Base-by-base conservation (phyloP, 2,797 vertebrate genomes). In the Periparus ater region DNA sequence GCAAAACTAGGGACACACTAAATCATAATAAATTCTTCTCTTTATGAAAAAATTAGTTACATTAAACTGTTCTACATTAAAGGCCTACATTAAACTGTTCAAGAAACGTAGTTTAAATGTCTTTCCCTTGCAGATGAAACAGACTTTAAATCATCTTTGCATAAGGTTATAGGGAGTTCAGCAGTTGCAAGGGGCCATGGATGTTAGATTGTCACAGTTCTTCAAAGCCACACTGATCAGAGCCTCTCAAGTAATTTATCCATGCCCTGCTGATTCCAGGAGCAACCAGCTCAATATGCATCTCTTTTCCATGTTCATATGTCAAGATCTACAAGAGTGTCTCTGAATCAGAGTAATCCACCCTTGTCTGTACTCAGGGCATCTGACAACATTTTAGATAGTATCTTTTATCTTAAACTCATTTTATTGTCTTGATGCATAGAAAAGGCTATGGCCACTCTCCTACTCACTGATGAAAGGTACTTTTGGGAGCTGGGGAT, bases 401-500 rank as follows among this genome's bases (percentile, higher is more conserved):
- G 25, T 22, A 30, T 26, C 30, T 88, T 91, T 76, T 44, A 58
- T 51, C 55, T 88, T 40, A 19, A 74, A 65, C 5, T 57, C 5
- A 1, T 80, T 80, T 13, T 55, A 12, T 70, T 66, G 42, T 89
- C 27, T 42, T 71, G 32, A 29, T 80, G 53, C 57, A 22, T 16
- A 60, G 22, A 88, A 61, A 40, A 71, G 26, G 38, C 10, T n/a
- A 6, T 10, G 10, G 54, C 38, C 54, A 78, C 26, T 9, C 15
- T 77, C 38, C 27, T 47, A 9, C 11, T 38, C 27, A 48, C 4
- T 6, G 50, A 44, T 4, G 17, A 72, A 74, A 50, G 11, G 25
- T 36, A 25, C 1, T 0, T 53, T 54, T 70, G 17, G 11, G 17
- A 0, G 0, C 14, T 40, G 23, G 2, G 4, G 22, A 44, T 50